These are phyloP conservation scores for Rhinichthys klamathensis DNA, from an alignment of 2,113 vertebrate species.

Conservation along the genomic window DNA sequence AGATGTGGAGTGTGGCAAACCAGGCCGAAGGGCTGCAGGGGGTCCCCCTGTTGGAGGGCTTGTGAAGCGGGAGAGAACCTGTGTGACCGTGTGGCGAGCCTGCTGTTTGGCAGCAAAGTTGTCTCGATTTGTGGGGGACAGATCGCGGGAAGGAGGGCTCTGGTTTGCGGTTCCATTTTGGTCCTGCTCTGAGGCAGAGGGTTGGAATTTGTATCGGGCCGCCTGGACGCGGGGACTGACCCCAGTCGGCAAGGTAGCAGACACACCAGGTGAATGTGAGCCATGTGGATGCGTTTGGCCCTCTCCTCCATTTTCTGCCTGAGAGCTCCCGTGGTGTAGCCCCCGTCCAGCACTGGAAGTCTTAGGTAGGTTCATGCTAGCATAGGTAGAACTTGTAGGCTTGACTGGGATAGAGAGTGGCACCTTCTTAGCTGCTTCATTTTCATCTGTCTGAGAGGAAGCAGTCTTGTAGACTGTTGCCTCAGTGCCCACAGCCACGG, in stretches of 20 bases:
- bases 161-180: conserved; percentile 92
- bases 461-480: conserved; percentile 75
- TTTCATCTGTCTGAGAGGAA: conserved; percentile 87
- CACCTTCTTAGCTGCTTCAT: conserved; percentile 84
- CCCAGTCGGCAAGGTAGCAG: conserved; percentile 75
- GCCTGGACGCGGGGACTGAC: conserved; percentile 93
- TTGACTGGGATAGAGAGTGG: conserved; percentile 85
- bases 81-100: conserved; percentile 95
- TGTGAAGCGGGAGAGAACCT: conserved; percentile 94
- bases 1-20: conserved; percentile 77
- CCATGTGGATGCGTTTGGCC: conserved; percentile 65
- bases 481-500: conserved; percentile 86
- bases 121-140: conserved; percentile 93
- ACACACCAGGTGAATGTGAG: conserved; percentile 77
- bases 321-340: conserved; percentile 79
- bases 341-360: conserved; percentile 76
- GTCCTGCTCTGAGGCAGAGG: conserved; percentile 87
- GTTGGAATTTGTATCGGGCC: conserved; percentile 94
- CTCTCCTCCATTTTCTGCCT: conserved; percentile 87
- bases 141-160: conserved; percentile 88
- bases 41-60: conserved; percentile 79
- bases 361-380: conserved; percentile 81
- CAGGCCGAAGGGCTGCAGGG: conserved; percentile 70
- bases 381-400: conserved; percentile 79
- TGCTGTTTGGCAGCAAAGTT: conserved; percentile 92